Conservation (phyloP, 2,797 vertebrate species). For the Labeo calbasu region DNA sequence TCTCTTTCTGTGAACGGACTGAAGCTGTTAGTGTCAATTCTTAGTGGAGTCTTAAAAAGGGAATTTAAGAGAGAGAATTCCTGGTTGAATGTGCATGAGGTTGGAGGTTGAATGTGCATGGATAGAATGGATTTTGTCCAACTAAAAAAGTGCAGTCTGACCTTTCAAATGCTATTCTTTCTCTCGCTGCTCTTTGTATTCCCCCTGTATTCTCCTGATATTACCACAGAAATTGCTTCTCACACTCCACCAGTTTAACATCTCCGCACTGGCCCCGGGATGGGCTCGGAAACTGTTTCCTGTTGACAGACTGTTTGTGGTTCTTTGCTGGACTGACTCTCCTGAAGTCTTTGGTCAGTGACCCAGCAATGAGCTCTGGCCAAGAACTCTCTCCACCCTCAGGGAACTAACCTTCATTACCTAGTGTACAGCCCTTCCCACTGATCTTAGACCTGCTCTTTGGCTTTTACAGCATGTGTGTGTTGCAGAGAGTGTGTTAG, state of each 20-base stretch:
- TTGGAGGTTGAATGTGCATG: not conserved
- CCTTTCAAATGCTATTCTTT: conserved; percentile 25
- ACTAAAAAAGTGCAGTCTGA: not conserved
- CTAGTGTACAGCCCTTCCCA: not conserved
- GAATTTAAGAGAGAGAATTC: not conserved
- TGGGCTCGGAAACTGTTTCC: conserved; percentile 17
- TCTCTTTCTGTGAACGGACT: not conserved
- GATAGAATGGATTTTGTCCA: not conserved
- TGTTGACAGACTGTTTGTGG: conserved; percentile 2
- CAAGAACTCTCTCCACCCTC: conserved; percentile 10
- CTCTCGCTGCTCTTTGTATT: conserved; percentile 6
- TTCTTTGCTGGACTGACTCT: not conserved
- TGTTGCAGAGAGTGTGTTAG: not conserved
- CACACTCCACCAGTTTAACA: conserved; percentile 43
- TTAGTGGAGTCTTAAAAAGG: not conserved
- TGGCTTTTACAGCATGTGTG: not conserved
- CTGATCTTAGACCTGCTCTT: conserved; percentile 13
- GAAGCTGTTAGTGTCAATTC: not conserved
- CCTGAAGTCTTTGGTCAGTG: conserved; percentile 25
- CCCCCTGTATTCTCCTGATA: conserved; percentile 24
- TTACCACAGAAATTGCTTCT: conserved; percentile 46
- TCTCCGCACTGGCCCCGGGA: conserved; percentile 13
- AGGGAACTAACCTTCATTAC: conserved; percentile 31
- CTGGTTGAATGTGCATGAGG: not conserved
- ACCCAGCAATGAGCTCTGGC: conserved; percentile 37